phyloP scores from a whole-genome alignment of 2,113 vertebrate genomes.

The Pheucticus melanocephalus region DNA sequence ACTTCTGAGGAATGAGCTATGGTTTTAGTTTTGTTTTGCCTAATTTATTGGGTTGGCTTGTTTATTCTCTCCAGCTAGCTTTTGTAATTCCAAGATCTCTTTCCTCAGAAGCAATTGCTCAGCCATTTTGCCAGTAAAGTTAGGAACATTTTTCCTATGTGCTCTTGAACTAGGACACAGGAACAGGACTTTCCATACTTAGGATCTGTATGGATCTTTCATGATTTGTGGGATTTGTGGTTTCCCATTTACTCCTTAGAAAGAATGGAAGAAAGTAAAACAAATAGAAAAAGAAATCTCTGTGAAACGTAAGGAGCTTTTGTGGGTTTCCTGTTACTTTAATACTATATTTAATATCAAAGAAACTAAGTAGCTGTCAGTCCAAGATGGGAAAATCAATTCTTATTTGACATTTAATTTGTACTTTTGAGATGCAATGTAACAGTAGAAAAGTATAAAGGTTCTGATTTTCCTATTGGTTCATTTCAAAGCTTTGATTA shows the following conservation, averaged over 20 bases:
- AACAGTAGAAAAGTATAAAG: slow-evolving; percentile 1
- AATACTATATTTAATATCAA: slow-evolving; percentile 49
- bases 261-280: slow-evolving; percentile 5
- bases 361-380: slow-evolving; percentile 37
- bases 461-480: slow-evolving; percentile 26
- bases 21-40: not conserved
- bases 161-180: not conserved
- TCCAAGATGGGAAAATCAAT: slow-evolving; percentile 37
- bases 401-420: slow-evolving; percentile 61
- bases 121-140: not conserved
- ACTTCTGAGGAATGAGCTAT: not conserved
- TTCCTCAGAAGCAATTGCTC: not conserved
- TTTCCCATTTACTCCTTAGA: not conserved
- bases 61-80: not conserved
- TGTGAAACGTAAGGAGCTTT: not conserved
- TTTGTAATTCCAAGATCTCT: not conserved
- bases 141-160: not conserved
- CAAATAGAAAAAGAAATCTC: not conserved
- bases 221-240: slow-evolving; percentile 22
- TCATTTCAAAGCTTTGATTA: slow-evolving; percentile 46
- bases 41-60: not conserved
- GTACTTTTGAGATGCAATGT: slow-evolving; percentile 35
- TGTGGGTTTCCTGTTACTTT: slow-evolving; percentile 28
- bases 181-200: not conserved
- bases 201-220: not conserved